Percentiles rank a stretch among this genome's conserved stretches.
phyloP scores from a whole-genome alignment of 2,797 vertebrate genomes.

The Tadarida brasiliensis region DNA sequence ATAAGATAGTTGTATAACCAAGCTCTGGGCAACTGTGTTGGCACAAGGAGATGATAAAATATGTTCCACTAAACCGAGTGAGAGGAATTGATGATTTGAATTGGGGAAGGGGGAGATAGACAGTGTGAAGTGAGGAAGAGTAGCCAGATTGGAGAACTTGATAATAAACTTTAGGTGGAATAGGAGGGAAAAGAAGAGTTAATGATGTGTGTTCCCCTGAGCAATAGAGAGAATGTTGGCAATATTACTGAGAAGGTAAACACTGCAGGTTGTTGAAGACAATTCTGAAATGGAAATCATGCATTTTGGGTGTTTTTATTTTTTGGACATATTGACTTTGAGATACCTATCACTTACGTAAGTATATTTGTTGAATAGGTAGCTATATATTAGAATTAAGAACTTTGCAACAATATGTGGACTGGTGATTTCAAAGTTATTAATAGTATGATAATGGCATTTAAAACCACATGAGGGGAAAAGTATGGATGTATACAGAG shows the following conservation, averaged over 20 bases:
- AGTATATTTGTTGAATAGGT: not conserved
- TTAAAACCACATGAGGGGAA: not conserved
- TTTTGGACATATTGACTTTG: not conserved
- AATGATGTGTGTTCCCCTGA: not conserved
- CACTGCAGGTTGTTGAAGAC: accelerated
- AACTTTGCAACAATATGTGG: not conserved
- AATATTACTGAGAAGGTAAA: not conserved
- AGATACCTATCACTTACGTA: not conserved
- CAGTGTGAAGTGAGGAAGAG: not conserved
- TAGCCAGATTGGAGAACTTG: not conserved
- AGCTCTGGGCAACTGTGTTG: not conserved
- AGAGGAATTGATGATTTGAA: not conserved
- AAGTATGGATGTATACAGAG: not conserved
- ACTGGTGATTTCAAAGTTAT: not conserved
- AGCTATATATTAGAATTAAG: not conserved
- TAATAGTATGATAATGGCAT: not conserved
- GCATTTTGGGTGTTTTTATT: not conserved
- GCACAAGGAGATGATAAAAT: not conserved
- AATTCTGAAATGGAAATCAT: not conserved
- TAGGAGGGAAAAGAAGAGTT: not conserved
- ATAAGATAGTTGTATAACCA: accelerated
- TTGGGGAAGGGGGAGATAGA: accelerated
- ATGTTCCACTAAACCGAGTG: not conserved
- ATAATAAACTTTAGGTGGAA: not conserved
- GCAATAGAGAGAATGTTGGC: not conserved